Percentiles rank a stretch among this genome's conserved stretches.
Evolutionary conservation across 2,888 invertebrate species (phyloP).

Genomic region (Anthrax anthrax): DNA sequence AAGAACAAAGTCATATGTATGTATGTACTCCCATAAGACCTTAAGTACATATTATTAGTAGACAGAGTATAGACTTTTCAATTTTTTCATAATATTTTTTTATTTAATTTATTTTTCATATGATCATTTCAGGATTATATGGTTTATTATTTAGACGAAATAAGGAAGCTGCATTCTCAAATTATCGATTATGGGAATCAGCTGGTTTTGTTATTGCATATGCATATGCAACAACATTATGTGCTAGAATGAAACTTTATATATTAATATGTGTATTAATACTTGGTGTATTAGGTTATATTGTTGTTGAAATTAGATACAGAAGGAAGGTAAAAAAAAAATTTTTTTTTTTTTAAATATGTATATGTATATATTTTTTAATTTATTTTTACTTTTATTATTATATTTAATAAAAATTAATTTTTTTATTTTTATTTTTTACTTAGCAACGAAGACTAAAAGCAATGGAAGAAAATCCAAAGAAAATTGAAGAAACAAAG

Average conservation of each 20-base stretch:
- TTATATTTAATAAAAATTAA: too few relatives aligned
- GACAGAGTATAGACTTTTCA: too few relatives aligned
- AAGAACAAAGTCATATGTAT: too few relatives aligned
- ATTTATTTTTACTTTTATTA: neutral
- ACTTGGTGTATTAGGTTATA: conserved; percentile 61
- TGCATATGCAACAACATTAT: conserved; percentile 74
- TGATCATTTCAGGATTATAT: conserved; percentile 50
- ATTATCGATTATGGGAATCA: conserved; percentile 81
- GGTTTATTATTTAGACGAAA: conserved; percentile 75
- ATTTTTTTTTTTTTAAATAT: too few relatives aligned
- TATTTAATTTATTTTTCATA: neutral
- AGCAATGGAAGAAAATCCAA: conserved; percentile 50
- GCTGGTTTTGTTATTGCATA: conserved; percentile 82
- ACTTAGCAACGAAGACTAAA: conserved; percentile 54
- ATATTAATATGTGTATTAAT: conserved; percentile 65
- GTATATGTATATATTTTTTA: neutral
- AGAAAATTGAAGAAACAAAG: conserved; percentile 28
- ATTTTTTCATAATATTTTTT: neutral
- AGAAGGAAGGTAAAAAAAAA: conserved; percentile 51
- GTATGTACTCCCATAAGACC: too few relatives aligned
- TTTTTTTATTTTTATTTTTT: conserved; percentile 13
- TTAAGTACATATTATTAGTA: too few relatives aligned
- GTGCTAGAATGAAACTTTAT: conserved; percentile 74
- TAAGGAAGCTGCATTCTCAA: conserved; percentile 85
- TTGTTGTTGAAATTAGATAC: conserved; percentile 67